These are phyloP conservation scores for Semicossyphus pulcher DNA, from an alignment of 2,113 vertebrate species.

Conservation along the genomic window DNA sequence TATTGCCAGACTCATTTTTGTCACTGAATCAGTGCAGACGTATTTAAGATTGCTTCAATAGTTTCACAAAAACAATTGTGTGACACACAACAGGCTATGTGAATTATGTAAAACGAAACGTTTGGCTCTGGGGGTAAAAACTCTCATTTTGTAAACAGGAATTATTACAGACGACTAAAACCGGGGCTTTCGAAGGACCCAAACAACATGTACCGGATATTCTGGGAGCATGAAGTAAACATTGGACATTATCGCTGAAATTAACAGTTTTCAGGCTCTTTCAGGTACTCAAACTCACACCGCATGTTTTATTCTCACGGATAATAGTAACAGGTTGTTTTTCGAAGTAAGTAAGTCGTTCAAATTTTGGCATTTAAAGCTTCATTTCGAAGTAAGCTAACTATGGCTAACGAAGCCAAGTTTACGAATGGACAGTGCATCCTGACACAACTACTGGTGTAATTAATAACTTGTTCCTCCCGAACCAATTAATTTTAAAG, in stretches of 20 bases:
- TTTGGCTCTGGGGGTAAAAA: background rate
- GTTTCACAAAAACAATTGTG: accelerated
- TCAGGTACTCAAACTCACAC: constrained; percentile 58
- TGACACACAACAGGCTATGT: accelerated
- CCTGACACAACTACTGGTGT: background rate
- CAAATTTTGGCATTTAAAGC: background rate
- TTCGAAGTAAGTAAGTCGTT: accelerated
- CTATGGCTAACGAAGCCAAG: constrained; percentile 26
- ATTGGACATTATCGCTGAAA: constrained; percentile 38
- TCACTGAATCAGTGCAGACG: background rate
- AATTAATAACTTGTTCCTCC: background rate
- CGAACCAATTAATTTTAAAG: background rate
- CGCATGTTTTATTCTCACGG: background rate
- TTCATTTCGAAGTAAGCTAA: constrained; percentile 8
- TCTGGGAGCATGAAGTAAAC: constrained; percentile 70
- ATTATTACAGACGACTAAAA: constrained; percentile 29
- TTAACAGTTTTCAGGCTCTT: constrained; percentile 10
- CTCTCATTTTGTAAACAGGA: constrained; percentile 36
- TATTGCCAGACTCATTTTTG: constrained; percentile 23
- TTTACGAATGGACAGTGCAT: background rate
- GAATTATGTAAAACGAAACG: accelerated
- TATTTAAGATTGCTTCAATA: accelerated
- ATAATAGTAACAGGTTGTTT: accelerated
- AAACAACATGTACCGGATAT: constrained; percentile 66
- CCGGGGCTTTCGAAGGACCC: constrained; percentile 52